A percentile compares a stretch with the other conserved stretches of the same genome.
phyloP scores from a whole-genome alignment of 64 coral and sea anemone genomes.

The Pocillopora verrucosa region DNA sequence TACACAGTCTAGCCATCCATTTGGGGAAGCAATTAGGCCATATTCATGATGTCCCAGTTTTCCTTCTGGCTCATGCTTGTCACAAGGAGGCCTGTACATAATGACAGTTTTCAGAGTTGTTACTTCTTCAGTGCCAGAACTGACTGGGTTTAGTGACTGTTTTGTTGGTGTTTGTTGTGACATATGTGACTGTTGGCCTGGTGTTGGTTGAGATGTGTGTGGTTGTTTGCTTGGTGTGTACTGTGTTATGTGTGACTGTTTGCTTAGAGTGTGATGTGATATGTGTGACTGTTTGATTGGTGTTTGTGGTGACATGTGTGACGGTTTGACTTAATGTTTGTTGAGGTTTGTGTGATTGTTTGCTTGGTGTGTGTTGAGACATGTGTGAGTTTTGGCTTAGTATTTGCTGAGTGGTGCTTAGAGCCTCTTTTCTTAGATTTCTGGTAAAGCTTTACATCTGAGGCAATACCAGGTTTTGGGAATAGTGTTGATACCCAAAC shows the following conservation, averaged over 20 bases:
- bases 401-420: background rate
- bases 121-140: background rate
- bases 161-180: too few relatives aligned
- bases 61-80: conserved; percentile 63
- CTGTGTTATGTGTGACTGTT: too few relatives aligned
- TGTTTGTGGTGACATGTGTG: too few relatives aligned
- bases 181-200: background rate
- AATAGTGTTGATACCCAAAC: conserved; percentile 14
- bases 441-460: background rate
- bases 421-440: too few relatives aligned
- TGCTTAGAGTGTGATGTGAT: too few relatives aligned
- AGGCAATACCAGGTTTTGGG: conserved; percentile 40
- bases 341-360: background rate
- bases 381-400: conserved; percentile 35
- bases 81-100: background rate
- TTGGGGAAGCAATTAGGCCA: conserved; percentile 18
- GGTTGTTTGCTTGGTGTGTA: too few relatives aligned
- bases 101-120: conserved; percentile 46
- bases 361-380: conserved; percentile 35
- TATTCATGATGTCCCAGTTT: conserved; percentile 50
- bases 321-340: background rate
- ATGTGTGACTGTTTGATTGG: too few relatives aligned
- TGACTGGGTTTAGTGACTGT: conserved; percentile 8
- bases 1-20: background rate
- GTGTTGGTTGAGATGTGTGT: too few relatives aligned